These are phyloP conservation scores for Eremophila alpestris DNA, from an alignment of 2,797 vertebrate genomes.

Conservation along the genomic window DNA sequence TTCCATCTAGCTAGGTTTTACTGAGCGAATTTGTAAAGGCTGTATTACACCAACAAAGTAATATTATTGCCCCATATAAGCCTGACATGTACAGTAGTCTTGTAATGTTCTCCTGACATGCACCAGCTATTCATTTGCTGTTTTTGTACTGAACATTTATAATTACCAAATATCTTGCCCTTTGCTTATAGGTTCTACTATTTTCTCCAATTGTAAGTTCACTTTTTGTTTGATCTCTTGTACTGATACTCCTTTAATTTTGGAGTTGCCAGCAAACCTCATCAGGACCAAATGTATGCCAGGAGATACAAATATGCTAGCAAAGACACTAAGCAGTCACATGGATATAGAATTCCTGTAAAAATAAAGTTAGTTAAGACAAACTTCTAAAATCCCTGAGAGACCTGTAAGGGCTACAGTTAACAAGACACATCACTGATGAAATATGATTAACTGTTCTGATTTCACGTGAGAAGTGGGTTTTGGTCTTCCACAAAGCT, in stretches of 20 bases:
- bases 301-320: background rate
- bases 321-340: background rate
- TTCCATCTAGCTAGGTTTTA: background rate
- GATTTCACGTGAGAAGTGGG: background rate
- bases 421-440: background rate
- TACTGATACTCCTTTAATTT: background rate
- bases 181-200: background rate
- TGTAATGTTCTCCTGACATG: background rate
- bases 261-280: background rate
- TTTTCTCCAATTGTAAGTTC: background rate
- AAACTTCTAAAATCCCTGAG: background rate
- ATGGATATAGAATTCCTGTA: background rate
- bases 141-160: background rate
- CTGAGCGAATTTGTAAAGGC: background rate
- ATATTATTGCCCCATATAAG: background rate
- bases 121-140: background rate
- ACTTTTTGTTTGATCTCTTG: background rate
- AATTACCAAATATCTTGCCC: background rate
- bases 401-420: background rate
- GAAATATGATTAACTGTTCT: background rate
- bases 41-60: background rate
- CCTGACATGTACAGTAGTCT: background rate
- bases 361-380: background rate
- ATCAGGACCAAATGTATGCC: background rate
- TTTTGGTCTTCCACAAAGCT: background rate